phyloP scores from a whole-genome alignment of 2,797 vertebrate genomes.

The Oryzias dopingdopingensis region DNA sequence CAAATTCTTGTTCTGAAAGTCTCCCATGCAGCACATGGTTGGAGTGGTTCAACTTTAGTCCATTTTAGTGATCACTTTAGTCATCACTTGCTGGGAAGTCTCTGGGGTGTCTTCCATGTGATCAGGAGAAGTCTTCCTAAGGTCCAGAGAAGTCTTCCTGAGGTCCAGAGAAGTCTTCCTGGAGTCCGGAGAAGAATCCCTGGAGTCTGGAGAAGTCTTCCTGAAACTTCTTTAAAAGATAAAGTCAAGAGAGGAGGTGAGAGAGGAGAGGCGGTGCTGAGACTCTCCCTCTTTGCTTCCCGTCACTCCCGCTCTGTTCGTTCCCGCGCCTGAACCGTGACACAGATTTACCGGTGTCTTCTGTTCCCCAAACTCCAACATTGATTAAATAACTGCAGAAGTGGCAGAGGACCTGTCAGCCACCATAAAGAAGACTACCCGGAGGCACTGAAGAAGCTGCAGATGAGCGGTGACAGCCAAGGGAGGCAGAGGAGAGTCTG shows the following conservation, averaged over 20 bases:
- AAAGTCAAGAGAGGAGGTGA: conserved; percentile 13
- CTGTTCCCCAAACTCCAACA: conserved; percentile 16
- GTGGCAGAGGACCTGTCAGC: conserved; percentile 32
- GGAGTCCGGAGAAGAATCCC: not conserved
- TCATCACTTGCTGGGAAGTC: too few species aligned
- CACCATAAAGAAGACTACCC: conserved; percentile 37
- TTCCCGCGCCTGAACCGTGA: conserved; percentile 33
- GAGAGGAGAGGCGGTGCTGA: conserved; percentile 24
- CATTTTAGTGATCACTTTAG: too few species aligned
- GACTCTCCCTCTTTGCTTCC: conserved; percentile 24
- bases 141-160: too few species aligned
- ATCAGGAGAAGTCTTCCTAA: not conserved
- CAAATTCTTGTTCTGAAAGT: too few species aligned
- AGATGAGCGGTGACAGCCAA: conserved; percentile 10
- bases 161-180: not conserved
- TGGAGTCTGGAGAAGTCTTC: conserved; percentile 4
- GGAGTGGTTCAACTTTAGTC: too few species aligned
- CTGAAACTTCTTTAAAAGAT: conserved; percentile 31
- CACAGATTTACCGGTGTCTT: not conserved
- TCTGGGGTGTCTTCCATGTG: too few species aligned
- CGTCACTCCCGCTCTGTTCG: conserved; percentile 5
- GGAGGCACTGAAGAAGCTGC: conserved; percentile 16
- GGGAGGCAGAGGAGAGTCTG: conserved; percentile 16
- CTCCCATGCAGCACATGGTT: too few species aligned
- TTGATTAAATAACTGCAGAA: conserved; percentile 29